Conservation (phyloP, 2,113 vertebrate genomes). For the Eclectus roratus region DNA sequence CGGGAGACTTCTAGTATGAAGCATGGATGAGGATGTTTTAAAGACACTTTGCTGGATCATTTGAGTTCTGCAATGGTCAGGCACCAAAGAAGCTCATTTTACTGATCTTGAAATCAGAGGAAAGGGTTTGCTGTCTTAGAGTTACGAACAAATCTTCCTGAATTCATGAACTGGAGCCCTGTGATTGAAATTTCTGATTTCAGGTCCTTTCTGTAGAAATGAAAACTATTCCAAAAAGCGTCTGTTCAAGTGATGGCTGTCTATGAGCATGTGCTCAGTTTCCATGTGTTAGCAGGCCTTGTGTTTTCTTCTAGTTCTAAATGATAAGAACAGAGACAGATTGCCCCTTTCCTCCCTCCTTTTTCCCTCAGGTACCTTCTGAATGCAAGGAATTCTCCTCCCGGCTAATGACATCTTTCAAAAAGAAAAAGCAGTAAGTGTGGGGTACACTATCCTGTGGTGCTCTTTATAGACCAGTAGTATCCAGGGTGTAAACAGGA, state of each 20-base stretch:
- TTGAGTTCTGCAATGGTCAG: not conserved
- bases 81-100: not conserved
- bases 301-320: not conserved
- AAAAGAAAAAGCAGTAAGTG: not conserved
- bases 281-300: not conserved
- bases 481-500: not conserved
- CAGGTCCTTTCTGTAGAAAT: not conserved
- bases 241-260: not conserved
- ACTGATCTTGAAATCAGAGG: not conserved
- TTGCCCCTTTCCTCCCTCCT: not conserved
- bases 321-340: not conserved
- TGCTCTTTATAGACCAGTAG: fast-evolving
- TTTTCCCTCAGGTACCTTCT: not conserved
- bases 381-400: not conserved
- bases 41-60: not conserved
- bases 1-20: not conserved
- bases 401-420: not conserved
- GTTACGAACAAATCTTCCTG: not conserved
- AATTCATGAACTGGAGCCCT: not conserved
- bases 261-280: not conserved
- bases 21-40: not conserved
- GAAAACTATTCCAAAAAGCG: not conserved
- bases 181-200: not conserved
- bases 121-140: not conserved
- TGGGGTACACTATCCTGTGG: not conserved